Evolutionary conservation across 2,797 vertebrate genomes (phyloP).

Genomic region (Danio tinwini): DNA sequence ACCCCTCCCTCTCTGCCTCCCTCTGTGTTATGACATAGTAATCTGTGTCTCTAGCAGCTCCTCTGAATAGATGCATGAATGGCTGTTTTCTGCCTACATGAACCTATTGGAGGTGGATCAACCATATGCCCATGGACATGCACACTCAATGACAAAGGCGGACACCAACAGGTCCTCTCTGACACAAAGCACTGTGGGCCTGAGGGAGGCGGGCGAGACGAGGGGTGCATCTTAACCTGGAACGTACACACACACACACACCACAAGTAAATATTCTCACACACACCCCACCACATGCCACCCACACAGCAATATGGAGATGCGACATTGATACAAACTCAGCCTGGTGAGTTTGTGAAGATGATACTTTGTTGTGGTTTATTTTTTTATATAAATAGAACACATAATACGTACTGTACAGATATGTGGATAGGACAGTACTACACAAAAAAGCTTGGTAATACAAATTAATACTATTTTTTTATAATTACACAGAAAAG

Average conservation of each 20-base stretch:
- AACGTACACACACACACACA: constrained; percentile 9
- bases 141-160: constrained; percentile 81
- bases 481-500: too few relatives aligned
- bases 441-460: too few relatives aligned
- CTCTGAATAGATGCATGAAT: constrained; percentile 92
- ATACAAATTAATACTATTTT: too few relatives aligned
- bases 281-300: constrained; percentile 46
- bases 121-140: constrained; percentile 94
- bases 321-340: constrained; percentile 47
- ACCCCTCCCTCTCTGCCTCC: constrained; percentile 51
- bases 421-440: too few relatives aligned
- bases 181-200: constrained; percentile 68
- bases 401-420: too few relatives aligned
- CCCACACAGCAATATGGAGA: constrained; percentile 57
- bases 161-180: constrained; percentile 74
- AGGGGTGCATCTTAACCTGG: constrained; percentile 56
- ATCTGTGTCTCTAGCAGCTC: constrained; percentile 90
- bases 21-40: constrained; percentile 88
- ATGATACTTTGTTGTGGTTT: constrained; percentile 1
- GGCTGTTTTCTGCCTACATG: constrained; percentile 99
- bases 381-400: background rate
- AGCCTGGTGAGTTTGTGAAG: constrained; percentile 29
- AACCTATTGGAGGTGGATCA: constrained; percentile 95
- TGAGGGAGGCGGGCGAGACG: constrained; percentile 32
- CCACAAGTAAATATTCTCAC: constrained; percentile 53